Percentiles rank a stretch among this genome's conserved stretches.
Conservation (phyloP, 2,113 vertebrate species). For the Crotalus viridis region DNA sequence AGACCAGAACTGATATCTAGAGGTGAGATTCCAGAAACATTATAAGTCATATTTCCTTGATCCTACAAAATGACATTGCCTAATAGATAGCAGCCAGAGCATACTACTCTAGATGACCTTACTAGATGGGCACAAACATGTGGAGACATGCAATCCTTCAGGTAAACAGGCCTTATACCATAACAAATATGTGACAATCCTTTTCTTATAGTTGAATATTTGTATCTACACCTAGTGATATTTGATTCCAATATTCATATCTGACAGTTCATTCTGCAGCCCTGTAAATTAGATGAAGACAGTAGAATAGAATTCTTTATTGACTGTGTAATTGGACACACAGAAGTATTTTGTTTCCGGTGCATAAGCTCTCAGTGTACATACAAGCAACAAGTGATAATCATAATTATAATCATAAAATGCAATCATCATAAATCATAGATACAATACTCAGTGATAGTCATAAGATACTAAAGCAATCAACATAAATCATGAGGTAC, state of each 20-base stretch:
- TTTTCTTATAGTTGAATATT: background rate
- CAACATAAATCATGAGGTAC: no score
- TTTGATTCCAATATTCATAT: background rate
- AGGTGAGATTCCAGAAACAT: background rate
- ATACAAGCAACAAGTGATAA: no score
- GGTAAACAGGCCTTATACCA: background rate
- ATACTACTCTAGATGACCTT: background rate
- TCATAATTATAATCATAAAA: no score
- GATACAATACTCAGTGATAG: no score
- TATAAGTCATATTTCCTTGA: background rate
- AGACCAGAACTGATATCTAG: background rate
- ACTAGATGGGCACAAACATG: background rate
- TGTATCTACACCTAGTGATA: background rate
- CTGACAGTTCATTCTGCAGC: background rate
- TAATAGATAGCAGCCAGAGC: background rate
- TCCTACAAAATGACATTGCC: background rate
- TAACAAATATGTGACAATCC: background rate
- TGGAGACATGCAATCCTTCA: background rate
- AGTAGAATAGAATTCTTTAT: no score
- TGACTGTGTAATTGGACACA: no score
- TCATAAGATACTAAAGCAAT: no score
- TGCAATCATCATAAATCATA: no score
- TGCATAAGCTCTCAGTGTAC: no score
- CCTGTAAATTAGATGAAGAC: background rate
- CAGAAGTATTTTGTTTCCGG: no score